A percentile compares a stretch with the other conserved stretches of the same genome.
These are phyloP conservation scores for Lindbergichthys nudifrons DNA, from an alignment of 2,797 vertebrate species.

Conservation along the genomic window DNA sequence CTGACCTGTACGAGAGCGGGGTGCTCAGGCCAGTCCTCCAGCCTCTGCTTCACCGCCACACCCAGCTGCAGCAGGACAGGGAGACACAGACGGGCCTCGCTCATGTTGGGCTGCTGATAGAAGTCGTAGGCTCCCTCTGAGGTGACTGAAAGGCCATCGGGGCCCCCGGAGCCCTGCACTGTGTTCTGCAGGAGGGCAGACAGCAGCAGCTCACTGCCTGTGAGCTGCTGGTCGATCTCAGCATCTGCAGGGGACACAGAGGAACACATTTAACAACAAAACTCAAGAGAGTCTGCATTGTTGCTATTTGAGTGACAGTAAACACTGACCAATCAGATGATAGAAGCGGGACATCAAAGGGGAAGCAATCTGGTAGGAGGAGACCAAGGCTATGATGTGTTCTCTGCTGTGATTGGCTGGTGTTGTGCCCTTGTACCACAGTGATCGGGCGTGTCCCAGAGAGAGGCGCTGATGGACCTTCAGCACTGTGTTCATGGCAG, in stretches of 20 bases:
- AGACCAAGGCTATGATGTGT: slow-evolving; percentile 88
- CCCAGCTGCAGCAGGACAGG: slow-evolving; percentile 88
- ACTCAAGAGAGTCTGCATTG: not conserved
- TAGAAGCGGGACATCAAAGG: slow-evolving; percentile 90
- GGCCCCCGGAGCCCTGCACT: slow-evolving; percentile 81
- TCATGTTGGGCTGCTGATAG: slow-evolving; percentile 94
- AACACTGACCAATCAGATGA: slow-evolving; percentile 90
- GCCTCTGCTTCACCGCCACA: slow-evolving; percentile 83
- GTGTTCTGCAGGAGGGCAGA: slow-evolving; percentile 91
- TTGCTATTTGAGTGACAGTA: not conserved
- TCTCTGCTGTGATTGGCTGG: slow-evolving; percentile 84
- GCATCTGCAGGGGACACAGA: slow-evolving; percentile 80
- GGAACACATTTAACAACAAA: too few relatives aligned
- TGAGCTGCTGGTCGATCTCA: slow-evolving; percentile 89
- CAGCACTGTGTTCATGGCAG: slow-evolving; percentile 87
- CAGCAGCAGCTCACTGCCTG: slow-evolving; percentile 90
- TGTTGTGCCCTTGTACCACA: slow-evolving; percentile 89
- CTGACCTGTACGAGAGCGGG: slow-evolving; percentile 93
- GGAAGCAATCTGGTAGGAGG: slow-evolving; percentile 92
- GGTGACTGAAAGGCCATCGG: slow-evolving; percentile 82
- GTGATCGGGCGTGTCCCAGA: slow-evolving; percentile 86
- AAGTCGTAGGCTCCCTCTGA: slow-evolving; percentile 93
- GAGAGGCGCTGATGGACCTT: slow-evolving; percentile 90
- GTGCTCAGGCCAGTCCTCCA: slow-evolving; percentile 96
- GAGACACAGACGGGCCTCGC: slow-evolving; percentile 89